Conservation (phyloP, 2,113 vertebrate species). For the Microcebus ravelobensis region DNA sequence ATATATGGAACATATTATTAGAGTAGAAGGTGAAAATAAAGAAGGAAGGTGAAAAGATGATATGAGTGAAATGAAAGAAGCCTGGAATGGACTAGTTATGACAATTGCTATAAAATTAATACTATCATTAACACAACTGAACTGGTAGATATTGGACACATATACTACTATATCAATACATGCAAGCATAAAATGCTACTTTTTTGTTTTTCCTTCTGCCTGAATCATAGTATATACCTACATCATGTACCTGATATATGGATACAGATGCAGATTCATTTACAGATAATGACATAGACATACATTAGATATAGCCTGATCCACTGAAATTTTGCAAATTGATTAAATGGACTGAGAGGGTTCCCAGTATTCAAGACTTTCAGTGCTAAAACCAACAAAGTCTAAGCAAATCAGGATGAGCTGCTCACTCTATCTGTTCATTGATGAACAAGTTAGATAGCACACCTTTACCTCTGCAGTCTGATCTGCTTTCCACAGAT, state of each 20-base stretch:
- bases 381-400: not conserved
- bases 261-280: not conserved
- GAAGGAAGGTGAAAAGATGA: not conserved
- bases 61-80: not conserved
- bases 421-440: not conserved
- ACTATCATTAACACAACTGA: not conserved
- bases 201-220: not conserved
- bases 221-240: not conserved
- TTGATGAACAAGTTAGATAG: not conserved
- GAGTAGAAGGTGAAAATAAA: not conserved
- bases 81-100: not conserved
- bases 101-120: not conserved
- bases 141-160: not conserved
- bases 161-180: rapidly evolving
- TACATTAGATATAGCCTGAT: not conserved
- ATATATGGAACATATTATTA: not conserved
- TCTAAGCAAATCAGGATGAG: not conserved
- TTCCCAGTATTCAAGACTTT: not conserved
- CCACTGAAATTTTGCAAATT: not conserved
- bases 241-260: not conserved
- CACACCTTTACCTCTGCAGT: not conserved
- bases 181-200: too few relatives aligned
- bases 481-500: not conserved
- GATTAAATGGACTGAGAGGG: not conserved
- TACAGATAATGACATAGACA: not conserved